Conservation (phyloP, 2,113 vertebrate species). For the Tichodroma muraria region DNA sequence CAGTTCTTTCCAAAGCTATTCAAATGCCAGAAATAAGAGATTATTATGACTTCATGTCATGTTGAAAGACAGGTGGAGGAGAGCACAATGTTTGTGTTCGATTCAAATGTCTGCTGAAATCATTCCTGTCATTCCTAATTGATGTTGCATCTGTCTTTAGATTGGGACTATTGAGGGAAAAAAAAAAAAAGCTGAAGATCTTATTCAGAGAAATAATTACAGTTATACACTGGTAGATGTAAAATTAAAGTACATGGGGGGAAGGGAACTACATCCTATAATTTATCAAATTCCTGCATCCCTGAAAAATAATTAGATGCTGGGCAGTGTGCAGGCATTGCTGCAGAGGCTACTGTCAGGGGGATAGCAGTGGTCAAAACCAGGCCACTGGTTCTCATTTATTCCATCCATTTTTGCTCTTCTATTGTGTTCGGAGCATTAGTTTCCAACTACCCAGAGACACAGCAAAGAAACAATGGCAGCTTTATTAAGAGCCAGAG, state of each 20-base stretch:
- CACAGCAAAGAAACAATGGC: conserved; percentile 4
- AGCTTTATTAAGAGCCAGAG: conserved; percentile 26
- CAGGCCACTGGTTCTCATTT: conserved; percentile 37
- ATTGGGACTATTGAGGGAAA: not conserved
- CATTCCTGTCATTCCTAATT: conserved; percentile 53
- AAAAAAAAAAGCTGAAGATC: conserved; percentile 10
- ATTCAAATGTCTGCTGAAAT: conserved; percentile 50
- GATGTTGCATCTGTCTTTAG: conserved; percentile 54
- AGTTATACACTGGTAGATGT: conserved; percentile 19
- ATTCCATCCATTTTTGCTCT: conserved; percentile 15
- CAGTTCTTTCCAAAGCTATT: conserved; percentile 29
- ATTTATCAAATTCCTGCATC: conserved; percentile 36
- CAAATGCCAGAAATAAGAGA: conserved; percentile 39
- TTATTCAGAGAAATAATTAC: conserved; percentile 63
- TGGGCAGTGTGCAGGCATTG: not conserved
- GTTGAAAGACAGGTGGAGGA: conserved; percentile 61
- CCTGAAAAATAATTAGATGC: conserved; percentile 35
- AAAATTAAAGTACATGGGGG: conserved; percentile 16
- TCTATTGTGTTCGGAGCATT: conserved; percentile 33
- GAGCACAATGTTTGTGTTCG: conserved; percentile 51
- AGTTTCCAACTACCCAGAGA: conserved; percentile 27
- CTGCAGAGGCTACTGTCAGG: conserved; percentile 21
- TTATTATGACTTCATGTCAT: conserved; percentile 56
- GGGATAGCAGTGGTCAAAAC: conserved; percentile 23
- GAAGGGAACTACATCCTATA: conserved; percentile 30